These are phyloP conservation scores for Microcebus murinus DNA, from an alignment of 2,113 vertebrate species.

Conservation along the genomic window DNA sequence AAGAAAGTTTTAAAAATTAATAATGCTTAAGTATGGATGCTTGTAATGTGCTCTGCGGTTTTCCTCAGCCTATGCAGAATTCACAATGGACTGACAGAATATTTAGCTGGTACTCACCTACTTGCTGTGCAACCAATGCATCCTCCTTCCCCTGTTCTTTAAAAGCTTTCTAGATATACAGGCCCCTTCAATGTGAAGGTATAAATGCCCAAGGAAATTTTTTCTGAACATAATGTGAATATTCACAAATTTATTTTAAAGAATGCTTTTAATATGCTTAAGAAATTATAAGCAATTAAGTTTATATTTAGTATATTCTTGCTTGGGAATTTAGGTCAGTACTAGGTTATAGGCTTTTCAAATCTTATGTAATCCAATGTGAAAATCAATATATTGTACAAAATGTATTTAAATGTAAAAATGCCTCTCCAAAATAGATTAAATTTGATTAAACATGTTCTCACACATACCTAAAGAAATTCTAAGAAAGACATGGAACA, in stretches of 20 bases:
- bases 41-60: not conserved
- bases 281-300: slow-evolving; percentile 35
- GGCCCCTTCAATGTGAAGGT: not conserved
- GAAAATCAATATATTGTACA: not conserved
- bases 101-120: not conserved
- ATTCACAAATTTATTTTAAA: slow-evolving; percentile 16
- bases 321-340: slow-evolving; percentile 16
- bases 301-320: not conserved
- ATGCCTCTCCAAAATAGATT: not conserved
- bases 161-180: not conserved
- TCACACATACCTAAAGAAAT: not conserved
- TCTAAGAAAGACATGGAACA: not conserved
- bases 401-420: slow-evolving; percentile 37
- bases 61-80: not conserved
- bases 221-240: not conserved
- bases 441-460: not conserved
- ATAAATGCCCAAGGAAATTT: not conserved
- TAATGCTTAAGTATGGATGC: not conserved
- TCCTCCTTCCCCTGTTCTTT: fast-evolving
- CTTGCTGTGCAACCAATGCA: not conserved
- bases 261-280: not conserved
- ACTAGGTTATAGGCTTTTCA: slow-evolving; percentile 36
- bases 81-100: not conserved
- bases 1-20: not conserved
- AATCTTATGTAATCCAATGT: not conserved